A percentile compares a stretch with the other conserved stretches of the same genome.
These are phyloP conservation scores for Muscicapa adusta DNA, from an alignment of 2,113 vertebrate species.

Conservation along the genomic window DNA sequence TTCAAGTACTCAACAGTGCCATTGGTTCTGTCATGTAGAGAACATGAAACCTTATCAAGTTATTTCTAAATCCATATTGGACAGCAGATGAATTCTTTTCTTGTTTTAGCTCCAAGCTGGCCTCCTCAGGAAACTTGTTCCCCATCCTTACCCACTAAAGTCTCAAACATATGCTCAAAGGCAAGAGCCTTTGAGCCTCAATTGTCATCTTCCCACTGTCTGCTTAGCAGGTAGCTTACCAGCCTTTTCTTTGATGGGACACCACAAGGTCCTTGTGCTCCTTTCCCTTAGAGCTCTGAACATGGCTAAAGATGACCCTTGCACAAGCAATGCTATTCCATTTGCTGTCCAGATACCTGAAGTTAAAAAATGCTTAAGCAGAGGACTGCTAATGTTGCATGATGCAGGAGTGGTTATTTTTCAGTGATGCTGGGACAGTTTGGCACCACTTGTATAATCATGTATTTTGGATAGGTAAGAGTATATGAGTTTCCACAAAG, in stretches of 20 bases:
- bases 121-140: not conserved
- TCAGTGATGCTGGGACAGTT: not conserved
- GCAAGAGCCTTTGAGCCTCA: not conserved
- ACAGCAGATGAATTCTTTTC: not conserved
- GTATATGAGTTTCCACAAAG: not conserved
- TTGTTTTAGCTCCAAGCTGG: not conserved
- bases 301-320: not conserved
- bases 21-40: not conserved
- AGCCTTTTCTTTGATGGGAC: not conserved
- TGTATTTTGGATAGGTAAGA: not conserved
- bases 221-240: not conserved
- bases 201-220: not conserved
- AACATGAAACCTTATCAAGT: not conserved
- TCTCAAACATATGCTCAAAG: not conserved
- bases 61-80: not conserved
- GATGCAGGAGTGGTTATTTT: not conserved
- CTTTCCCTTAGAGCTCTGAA: not conserved
- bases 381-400: not conserved
- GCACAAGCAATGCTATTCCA: not conserved
- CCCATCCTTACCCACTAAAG: not conserved
- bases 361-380: not conserved
- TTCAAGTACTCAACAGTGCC: not conserved
- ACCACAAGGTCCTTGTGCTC: not conserved
- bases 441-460: not conserved
- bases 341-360: not conserved